Evolutionary conservation across 2,797 vertebrate genomes (phyloP).

Genomic region (Manis pentadactyla): DNA sequence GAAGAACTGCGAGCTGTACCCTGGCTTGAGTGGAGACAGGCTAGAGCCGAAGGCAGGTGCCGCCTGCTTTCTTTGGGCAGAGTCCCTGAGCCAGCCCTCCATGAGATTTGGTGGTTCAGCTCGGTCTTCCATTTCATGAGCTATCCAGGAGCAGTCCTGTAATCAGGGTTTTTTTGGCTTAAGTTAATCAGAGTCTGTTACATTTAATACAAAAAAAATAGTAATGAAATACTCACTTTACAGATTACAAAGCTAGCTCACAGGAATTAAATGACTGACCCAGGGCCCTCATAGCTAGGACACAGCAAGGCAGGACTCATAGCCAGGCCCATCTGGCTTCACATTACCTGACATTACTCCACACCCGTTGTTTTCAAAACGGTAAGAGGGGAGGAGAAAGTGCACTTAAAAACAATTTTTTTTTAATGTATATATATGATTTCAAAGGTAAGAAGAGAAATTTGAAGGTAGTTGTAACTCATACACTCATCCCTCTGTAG

Average conservation of each 20-base stretch:
- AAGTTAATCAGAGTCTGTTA: background rate
- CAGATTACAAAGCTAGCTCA: background rate
- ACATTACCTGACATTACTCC: background rate
- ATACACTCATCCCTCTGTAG: background rate
- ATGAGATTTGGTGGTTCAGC: background rate
- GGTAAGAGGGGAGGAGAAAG: background rate
- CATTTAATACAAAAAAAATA: background rate
- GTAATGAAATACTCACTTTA: slow-evolving; percentile 35
- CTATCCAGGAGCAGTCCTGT: background rate
- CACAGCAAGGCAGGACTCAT: background rate
- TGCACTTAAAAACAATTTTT: background rate
- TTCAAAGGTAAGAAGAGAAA: slow-evolving; percentile 52
- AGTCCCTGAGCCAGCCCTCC: background rate
- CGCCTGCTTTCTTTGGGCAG: background rate
- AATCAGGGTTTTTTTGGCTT: background rate
- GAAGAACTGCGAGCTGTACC: background rate
- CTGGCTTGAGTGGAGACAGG: background rate
- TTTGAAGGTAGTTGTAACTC: slow-evolving; percentile 19
- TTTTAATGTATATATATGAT: background rate
- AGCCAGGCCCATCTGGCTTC: background rate
- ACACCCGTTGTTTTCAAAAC: background rate
- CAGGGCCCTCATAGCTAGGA: background rate
- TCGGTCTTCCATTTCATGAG: background rate
- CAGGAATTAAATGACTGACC: background rate
- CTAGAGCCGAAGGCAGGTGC: background rate